These are phyloP conservation scores for Alauda arvensis DNA, from an alignment of 2,797 vertebrate species.

Conservation along the genomic window DNA sequence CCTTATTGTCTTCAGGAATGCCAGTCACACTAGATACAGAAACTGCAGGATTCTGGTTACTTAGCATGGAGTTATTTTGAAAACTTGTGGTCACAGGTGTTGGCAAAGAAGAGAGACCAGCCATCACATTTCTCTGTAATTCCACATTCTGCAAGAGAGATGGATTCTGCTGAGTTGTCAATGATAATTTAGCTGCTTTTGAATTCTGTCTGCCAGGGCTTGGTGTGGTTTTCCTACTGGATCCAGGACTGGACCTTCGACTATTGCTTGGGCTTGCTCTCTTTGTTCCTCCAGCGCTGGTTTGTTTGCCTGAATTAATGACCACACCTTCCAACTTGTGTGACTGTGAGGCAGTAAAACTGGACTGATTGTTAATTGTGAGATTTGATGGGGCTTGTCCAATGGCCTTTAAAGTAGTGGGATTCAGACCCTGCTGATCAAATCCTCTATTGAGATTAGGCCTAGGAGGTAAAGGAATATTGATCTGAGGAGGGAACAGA, in stretches of 20 bases:
- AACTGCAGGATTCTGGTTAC: slow-evolving; percentile 71
- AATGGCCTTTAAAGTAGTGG: slow-evolving; percentile 97
- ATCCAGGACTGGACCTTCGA: slow-evolving; percentile 91
- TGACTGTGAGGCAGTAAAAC: slow-evolving; percentile 70
- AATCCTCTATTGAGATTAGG: slow-evolving; percentile 91
- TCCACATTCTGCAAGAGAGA: slow-evolving; percentile 77
- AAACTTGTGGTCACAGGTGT: slow-evolving; percentile 74
- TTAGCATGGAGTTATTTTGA: slow-evolving; percentile 72
- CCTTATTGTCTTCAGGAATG: slow-evolving; percentile 78
- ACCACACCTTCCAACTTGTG: slow-evolving; percentile 77
- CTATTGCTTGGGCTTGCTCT: slow-evolving; percentile 94
- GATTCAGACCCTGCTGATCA: slow-evolving; percentile 98
- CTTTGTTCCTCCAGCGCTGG: slow-evolving; percentile 81
- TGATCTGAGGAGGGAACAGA: slow-evolving; percentile 97
- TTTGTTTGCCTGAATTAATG: slow-evolving; percentile 87
- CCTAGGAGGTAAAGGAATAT: slow-evolving; percentile 95
- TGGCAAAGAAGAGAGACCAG: slow-evolving; percentile 77
- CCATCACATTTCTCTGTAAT: slow-evolving; percentile 83
- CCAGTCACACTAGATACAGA: slow-evolving; percentile 67
- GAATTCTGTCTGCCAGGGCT: slow-evolving; percentile 94
- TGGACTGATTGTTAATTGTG: slow-evolving; percentile 78
- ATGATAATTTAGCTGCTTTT: slow-evolving; percentile 81
- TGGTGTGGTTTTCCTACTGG: slow-evolving; percentile 92
- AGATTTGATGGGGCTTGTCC: slow-evolving; percentile 93
- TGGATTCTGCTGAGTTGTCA: slow-evolving; percentile 80